phyloP scores from a whole-genome alignment of 2,113 vertebrate genomes.

The Artemisiospiza belli region DNA sequence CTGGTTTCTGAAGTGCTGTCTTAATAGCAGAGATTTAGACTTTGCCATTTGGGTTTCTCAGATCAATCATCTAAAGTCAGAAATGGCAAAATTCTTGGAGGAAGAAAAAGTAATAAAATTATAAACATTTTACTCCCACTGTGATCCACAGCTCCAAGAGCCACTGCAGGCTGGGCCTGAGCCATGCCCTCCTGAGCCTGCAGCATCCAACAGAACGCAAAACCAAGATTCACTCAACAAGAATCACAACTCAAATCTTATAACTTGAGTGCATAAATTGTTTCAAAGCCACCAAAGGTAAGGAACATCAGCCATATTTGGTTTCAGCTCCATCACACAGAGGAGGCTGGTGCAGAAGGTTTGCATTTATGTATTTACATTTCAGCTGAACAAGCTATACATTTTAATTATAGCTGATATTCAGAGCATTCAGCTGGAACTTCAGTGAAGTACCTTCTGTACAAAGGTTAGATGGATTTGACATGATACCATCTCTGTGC shows the following conservation, averaged over 20 bases:
- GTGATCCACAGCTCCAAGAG: background rate
- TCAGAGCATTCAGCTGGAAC: background rate
- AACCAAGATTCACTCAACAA: background rate
- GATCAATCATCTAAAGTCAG: constrained; percentile 78
- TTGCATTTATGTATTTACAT: background rate
- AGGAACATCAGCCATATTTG: background rate
- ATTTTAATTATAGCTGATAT: constrained; percentile 11
- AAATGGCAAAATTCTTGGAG: constrained; percentile 67
- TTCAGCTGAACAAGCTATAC: background rate
- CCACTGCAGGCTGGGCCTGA: background rate
- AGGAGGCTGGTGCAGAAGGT: background rate
- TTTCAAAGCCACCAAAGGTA: background rate
- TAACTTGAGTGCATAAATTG: background rate
- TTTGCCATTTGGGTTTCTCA: constrained; percentile 74
- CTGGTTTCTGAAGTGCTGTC: constrained; percentile 75
- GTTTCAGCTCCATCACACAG: background rate
- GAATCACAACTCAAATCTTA: background rate
- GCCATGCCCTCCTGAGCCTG: background rate
- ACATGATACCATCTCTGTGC: background rate
- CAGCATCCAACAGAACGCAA: background rate
- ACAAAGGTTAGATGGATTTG: background rate
- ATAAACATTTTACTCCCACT: constrained; percentile 33
- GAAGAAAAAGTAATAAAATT: constrained; percentile 39
- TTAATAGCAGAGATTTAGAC: constrained; percentile 79
- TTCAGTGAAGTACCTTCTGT: background rate